phyloP scores from a whole-genome alignment of 2,888 invertebrate genomes.

The Melinaea marsaeus region DNA sequence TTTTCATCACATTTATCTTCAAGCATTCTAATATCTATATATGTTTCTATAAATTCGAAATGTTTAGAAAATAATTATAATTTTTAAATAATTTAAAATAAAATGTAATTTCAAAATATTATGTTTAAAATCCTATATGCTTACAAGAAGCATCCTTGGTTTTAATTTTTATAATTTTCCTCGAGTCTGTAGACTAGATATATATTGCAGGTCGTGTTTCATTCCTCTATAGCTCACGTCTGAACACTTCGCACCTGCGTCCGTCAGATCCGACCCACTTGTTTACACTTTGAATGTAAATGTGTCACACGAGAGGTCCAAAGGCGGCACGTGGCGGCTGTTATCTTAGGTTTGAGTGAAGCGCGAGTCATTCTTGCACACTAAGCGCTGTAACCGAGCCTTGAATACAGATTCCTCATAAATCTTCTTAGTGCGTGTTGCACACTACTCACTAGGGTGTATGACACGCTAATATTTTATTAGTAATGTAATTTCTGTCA shows the following conservation, averaged over 20 bases:
- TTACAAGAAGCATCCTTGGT: no score
- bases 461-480: neutral
- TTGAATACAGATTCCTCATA: conserved; percentile 2
- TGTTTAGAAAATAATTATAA: no score
- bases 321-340: conserved; percentile 51
- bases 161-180: conserved; percentile 6
- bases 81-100: no score
- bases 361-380: conserved; percentile 41
- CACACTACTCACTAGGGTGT: neutral
- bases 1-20: no score
- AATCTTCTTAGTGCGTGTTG: conserved; percentile 2
- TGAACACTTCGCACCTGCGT: conserved; percentile 51
- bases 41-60: no score
- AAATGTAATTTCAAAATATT: no score
- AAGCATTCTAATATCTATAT: no score
- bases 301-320: conserved; percentile 53
- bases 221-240: conserved; percentile 40
- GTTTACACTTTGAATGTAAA: conserved; percentile 55
- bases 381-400: conserved; percentile 29
- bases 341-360: conserved; percentile 46
- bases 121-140: no score
- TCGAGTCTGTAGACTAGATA: conserved; percentile 42
- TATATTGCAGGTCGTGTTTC: conserved; percentile 55
- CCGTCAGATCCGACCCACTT: conserved; percentile 32
- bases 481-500: neutral